Base-by-base conservation (phyloP, 2,113 vertebrate genomes). In the Delphinus delphis region DNA sequence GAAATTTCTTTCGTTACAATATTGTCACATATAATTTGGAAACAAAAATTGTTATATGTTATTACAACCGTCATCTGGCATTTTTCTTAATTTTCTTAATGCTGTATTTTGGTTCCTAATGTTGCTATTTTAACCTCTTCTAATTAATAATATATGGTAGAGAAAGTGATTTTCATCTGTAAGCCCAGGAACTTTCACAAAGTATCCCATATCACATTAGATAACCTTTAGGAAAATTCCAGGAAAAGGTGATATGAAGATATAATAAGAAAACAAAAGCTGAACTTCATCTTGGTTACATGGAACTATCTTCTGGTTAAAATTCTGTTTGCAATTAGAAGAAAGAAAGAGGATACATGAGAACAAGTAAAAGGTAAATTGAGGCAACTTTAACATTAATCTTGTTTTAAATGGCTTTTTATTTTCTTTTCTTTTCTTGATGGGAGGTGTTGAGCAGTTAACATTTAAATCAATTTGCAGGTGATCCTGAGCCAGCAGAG, bases 131-230 rank as follows among this genome's bases (percentile, higher is more conserved):
- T n/a, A 65, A 12, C n/a, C 14, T 28, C 9, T 97, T 80, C 47
- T 73, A 73, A n/a, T 17, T 65, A 79, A 70, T n/a, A 31, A 26
- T 36, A 5, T 15, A 4, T n/a, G 38, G 33, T 53, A 63, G 50
- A 67, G 60, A 95, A 91, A 93, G 36, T 26, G 31, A 47, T 68
- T 76, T 87, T 88, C 65, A 18, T 63, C 92, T 87, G 17, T 55
- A n/a, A 95, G 18, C 44, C 58, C 8, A 74, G 41, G 13, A 50
- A 68, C 4, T 50, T 93, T 92, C 33, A 28, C 55, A 26, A 36
- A 77, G 26, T 15, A 8, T 90, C 74, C 71, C 53, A 15, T 53
- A n/a, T 60, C 55, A 73, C 33, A 53, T 80, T 55, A 53, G 31
- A n/a, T 41, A 36, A 41, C 8, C 7, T 50, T 96, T 33, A 18